Evolutionary conservation across 1,140 invertebrate species (phyloP).

Genomic region (Ceratitis capitata): DNA sequence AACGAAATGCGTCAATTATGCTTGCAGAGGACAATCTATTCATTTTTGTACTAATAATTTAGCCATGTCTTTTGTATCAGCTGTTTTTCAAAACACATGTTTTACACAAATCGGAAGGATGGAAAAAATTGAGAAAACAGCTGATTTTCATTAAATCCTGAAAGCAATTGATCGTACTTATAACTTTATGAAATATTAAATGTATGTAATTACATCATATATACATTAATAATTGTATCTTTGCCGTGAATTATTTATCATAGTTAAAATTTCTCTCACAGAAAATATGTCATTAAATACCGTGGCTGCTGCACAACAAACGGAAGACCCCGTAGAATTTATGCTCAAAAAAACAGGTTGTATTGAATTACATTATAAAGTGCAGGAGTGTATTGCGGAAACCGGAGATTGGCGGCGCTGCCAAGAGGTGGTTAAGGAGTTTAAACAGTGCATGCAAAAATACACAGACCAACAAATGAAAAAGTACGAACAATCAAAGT

Average conservation of each 20-base stretch:
- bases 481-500: conserved; percentile 61
- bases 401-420: conserved; percentile 91
- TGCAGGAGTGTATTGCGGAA: conserved; percentile 87
- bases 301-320: neutral
- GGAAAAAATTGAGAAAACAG: neutral
- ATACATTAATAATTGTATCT: neutral
- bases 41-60: no score
- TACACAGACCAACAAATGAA: conserved; percentile 66
- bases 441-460: conserved; percentile 79
- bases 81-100: neutral
- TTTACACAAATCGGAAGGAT: neutral
- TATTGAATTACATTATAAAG: conserved; percentile 84
- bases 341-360: conserved; percentile 91
- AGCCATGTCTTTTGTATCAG: no score
- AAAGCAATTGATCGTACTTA: no score
- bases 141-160: neutral
- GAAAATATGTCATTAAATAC: neutral
- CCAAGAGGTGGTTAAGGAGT: conserved; percentile 81
- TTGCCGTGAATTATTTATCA: neutral
- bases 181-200: no score
- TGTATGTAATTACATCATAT: neutral
- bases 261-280: neutral
- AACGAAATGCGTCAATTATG: no score
- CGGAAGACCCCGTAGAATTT: conserved; percentile 80
- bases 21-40: no score